These are phyloP conservation scores for Xylota sylvarum DNA, from an alignment of 2,888 invertebrate genomes.

Conservation along the genomic window DNA sequence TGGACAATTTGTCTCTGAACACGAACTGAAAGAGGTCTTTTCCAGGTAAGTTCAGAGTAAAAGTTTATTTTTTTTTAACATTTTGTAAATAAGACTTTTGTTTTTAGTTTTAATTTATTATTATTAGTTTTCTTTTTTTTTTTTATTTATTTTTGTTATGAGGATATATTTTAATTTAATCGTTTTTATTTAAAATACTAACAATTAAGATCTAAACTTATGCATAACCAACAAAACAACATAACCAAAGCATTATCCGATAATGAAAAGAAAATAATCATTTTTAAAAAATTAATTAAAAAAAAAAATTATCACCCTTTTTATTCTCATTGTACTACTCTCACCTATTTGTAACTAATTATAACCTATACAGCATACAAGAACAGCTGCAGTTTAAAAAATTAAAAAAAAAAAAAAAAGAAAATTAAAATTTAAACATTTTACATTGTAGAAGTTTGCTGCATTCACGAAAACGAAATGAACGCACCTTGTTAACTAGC, in stretches of 20 bases:
- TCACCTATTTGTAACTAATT: conserved; percentile 34
- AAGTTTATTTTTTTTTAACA: neutral
- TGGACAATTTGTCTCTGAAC: conserved; percentile 98
- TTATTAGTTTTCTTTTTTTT: neutral
- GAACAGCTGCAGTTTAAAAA: conserved; percentile 60
- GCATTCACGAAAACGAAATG: conserved; percentile 57
- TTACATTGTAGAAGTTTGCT: conserved; percentile 69
- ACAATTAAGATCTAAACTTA: conserved; percentile 29
- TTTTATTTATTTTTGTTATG: conserved; percentile 7
- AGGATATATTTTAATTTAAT: conserved; percentile 26
- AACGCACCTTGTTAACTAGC: conserved; percentile 70
- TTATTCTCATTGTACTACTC: conserved; percentile 33
- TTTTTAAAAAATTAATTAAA: no score
- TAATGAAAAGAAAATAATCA: neutral
- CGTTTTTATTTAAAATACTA: conserved; percentile 18
- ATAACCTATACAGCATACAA: conserved; percentile 44
- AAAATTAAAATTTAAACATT: neutral
- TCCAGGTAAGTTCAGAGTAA: conserved; percentile 91
- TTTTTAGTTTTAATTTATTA: neutral
- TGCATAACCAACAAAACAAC: conserved; percentile 38
- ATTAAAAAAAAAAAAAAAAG: neutral
- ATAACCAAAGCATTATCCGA: conserved; percentile 16
- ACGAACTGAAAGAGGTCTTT: conserved; percentile 99
- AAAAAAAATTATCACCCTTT: conserved; percentile 9
- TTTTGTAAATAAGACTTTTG: conserved; percentile 15